These are phyloP conservation scores for Dendrophyllia cribrosa DNA, from an alignment of 64 coral and sea anemone species.

Conservation along the genomic window DNA sequence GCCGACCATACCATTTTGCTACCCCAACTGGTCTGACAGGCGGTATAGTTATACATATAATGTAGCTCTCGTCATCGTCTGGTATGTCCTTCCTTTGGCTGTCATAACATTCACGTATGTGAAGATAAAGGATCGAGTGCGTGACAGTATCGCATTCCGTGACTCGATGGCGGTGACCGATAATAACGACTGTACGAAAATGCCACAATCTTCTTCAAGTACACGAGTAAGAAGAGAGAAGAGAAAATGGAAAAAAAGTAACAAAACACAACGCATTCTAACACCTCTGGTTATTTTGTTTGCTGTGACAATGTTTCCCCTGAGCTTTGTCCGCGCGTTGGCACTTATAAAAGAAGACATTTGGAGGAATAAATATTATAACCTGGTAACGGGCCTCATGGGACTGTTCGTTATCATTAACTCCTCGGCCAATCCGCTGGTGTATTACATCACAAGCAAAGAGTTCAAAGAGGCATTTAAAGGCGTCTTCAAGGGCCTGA, in stretches of 20 bases:
- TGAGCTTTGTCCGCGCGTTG: constrained; percentile 4
- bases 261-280: constrained; percentile 42
- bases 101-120: constrained; percentile 64
- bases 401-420: constrained; percentile 43
- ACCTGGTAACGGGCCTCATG: constrained; percentile 22
- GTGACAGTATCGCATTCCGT: constrained; percentile 39
- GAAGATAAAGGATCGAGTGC: constrained; percentile 34
- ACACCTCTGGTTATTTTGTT: constrained; percentile 64
- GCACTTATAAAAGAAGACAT: not conserved
- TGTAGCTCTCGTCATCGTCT: not conserved
- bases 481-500: not conserved
- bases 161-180: not conserved
- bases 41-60: not conserved
- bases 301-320: constrained; percentile 54
- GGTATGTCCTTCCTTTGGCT: constrained; percentile 45
- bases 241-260: constrained; percentile 28
- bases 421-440: constrained; percentile 51
- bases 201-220: not conserved
- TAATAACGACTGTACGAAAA: not conserved
- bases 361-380: constrained; percentile 4
- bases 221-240: not conserved
- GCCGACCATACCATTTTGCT: not conserved
- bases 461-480: constrained; percentile 58
- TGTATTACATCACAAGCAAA: constrained; percentile 65
- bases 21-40: not conserved